These are phyloP conservation scores for Brachypteracias leptosomus DNA, from an alignment of 2,113 vertebrate genomes.

Conservation along the genomic window DNA sequence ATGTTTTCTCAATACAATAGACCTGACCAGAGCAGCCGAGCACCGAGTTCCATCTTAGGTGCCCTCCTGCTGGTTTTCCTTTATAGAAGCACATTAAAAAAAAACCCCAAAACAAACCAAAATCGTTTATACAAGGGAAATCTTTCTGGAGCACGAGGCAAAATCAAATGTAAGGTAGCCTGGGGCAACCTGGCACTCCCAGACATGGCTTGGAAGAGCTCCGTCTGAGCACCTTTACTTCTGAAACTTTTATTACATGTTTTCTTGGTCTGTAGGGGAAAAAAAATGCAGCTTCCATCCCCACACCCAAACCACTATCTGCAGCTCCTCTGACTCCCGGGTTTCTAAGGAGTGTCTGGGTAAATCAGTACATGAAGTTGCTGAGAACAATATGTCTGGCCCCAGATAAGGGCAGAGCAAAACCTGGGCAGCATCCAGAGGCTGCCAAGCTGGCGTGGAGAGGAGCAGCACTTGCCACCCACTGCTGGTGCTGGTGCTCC, in stretches of 20 bases:
- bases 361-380: constrained; percentile 62
- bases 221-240: not conserved
- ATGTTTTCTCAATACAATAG: not conserved
- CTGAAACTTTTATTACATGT: constrained; percentile 5
- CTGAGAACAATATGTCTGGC: constrained; percentile 41
- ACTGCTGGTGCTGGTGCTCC: constrained; percentile 23
- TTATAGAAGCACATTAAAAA: not conserved
- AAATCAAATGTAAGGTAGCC: constrained; percentile 44
- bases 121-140: constrained; percentile 32
- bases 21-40: not conserved
- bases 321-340: constrained; percentile 42
- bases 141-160: not conserved
- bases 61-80: not conserved
- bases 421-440: constrained; percentile 70
- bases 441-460: not conserved
- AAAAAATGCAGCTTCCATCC: constrained; percentile 6
- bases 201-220: constrained; percentile 14
- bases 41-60: rapidly evolving
- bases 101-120: not conserved
- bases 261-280: not conserved
- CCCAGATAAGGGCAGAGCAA: constrained; percentile 69
- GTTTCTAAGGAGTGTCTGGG: constrained; percentile 71
- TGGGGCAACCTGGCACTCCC: constrained; percentile 18
- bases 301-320: constrained; percentile 69
- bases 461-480: constrained; percentile 56